Evolutionary conservation across 53 echinoderm and acorn worm genomes (phyloP), one percentile per base, ranked within the genome.

Genomic region (Echinometra lucunter): DNA sequence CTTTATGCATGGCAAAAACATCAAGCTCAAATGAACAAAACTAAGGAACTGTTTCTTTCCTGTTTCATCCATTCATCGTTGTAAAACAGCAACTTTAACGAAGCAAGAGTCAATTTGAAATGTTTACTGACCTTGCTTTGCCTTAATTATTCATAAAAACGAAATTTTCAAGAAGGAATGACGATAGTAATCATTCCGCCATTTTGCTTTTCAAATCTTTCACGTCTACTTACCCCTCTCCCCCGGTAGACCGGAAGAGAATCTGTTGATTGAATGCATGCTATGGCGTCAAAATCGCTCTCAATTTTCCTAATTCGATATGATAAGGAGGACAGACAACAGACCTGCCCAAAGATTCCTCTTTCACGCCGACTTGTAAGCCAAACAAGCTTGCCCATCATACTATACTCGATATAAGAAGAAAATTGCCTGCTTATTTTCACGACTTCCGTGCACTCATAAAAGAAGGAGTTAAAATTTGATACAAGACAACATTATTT

Each of bases 251-350:
- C 91, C 91, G 91, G 91, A 91, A 91, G 45, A 69, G 91, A 91
- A 91, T 70, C 91, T 91, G 91, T 91, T 70, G 91, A 66, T 27
- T 40, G 72, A 40, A 67, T 35, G 37, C 91, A 60, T 42, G 45
- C 91, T 9, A 23, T 17, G 91, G 91, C 91, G 91, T 91, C 91
- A 91, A 69, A 67, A 44, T 91, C 91, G 37, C 25, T 60, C 44
- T 91, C 70, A 91, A 91, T 91, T 91, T 91, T 69, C 45, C 58
- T 91, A 91, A 91, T 91, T 91, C 47, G 91, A 45, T 69, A 45
- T 91, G 91, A 91, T 91, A 85, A n/a, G 49, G 49, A 49, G 85
- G 85, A 85, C 85, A 85, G 85, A 49, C 85, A n/a, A 47, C 85
- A 47, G n/a, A 28, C 49, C 45, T 49, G 30, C 85, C 85, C 49